Evolutionary conservation across 2,113 vertebrate species (phyloP).

Genomic region (Muscicapa adusta): DNA sequence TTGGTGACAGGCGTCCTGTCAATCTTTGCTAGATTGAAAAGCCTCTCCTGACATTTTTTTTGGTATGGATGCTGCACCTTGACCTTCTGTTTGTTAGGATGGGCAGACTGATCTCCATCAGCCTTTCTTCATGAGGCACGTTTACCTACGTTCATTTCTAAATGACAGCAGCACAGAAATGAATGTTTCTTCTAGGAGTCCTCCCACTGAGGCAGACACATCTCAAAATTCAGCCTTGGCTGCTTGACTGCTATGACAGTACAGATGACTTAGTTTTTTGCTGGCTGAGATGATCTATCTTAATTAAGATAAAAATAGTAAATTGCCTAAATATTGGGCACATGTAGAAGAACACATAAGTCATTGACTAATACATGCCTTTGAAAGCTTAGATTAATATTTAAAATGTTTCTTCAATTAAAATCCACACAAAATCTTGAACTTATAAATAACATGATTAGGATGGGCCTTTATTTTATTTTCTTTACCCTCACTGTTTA

Average conservation of each 20-base stretch:
- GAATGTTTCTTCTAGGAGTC: conserved; percentile 36
- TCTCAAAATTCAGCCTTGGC: conserved; percentile 39
- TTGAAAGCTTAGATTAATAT: conserved; percentile 70
- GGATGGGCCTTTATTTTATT: conserved; percentile 28
- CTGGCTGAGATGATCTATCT: conserved; percentile 70
- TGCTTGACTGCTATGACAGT: conserved; percentile 58
- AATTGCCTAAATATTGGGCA: conserved; percentile 78
- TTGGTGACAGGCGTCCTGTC: neutral
- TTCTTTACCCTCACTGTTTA: neutral
- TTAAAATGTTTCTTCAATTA: conserved; percentile 73
- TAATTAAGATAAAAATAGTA: conserved; percentile 79
- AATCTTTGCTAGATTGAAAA: neutral
- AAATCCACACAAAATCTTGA: conserved; percentile 59
- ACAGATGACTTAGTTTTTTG: conserved; percentile 62
- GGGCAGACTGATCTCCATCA: neutral
- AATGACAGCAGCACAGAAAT: neutral
- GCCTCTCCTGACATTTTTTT: neutral
- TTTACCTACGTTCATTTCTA: neutral
- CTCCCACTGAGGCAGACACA: conserved; percentile 50
- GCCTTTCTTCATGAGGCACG: neutral
- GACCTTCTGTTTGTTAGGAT: neutral
- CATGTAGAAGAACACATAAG: conserved; percentile 72
- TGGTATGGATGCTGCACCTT: neutral
- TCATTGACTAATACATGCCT: conserved; percentile 74
- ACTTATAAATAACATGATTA: conserved; percentile 65